Percentiles rank a stretch among this genome's conserved stretches.
Conservation (phyloP, 2,113 vertebrate species). For the Ardeotis arabs region DNA sequence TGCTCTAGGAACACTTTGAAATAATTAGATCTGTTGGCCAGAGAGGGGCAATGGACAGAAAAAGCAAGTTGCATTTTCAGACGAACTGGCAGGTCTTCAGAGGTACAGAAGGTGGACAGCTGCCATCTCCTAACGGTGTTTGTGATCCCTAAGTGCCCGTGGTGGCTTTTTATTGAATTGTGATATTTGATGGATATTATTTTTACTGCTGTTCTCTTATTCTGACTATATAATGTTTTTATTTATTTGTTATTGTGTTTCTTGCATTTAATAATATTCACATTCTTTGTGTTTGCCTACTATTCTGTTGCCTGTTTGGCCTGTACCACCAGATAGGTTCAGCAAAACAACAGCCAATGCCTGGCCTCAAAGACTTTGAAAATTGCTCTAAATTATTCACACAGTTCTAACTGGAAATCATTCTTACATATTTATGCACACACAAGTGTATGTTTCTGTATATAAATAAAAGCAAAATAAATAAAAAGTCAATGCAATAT, state of each 20-base stretch:
- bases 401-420: slow-evolving; percentile 28
- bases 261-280: neutral
- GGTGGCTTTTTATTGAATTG: neutral
- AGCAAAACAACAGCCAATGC: neutral
- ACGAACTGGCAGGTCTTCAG: neutral
- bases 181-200: neutral
- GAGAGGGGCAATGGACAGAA: neutral
- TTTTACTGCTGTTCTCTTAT: neutral
- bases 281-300: neutral
- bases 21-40: neutral
- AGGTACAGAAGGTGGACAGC: neutral
- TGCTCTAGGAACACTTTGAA: neutral
- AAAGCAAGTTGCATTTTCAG: neutral
- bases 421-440: slow-evolving; percentile 23
- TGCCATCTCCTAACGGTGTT: neutral
- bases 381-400: slow-evolving; percentile 20
- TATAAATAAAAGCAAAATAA: slow-evolving; percentile 49
- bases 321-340: neutral
- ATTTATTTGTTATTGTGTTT: neutral
- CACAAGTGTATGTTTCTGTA: neutral
- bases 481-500: slow-evolving; percentile 36
- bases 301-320: neutral
- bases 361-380: neutral
- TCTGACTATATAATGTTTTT: neutral
- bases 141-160: neutral